Evolutionary conservation across 2,797 vertebrate species (phyloP), one percentile per base, ranked within the genome.

Genomic region (Poecilia picta): DNA sequence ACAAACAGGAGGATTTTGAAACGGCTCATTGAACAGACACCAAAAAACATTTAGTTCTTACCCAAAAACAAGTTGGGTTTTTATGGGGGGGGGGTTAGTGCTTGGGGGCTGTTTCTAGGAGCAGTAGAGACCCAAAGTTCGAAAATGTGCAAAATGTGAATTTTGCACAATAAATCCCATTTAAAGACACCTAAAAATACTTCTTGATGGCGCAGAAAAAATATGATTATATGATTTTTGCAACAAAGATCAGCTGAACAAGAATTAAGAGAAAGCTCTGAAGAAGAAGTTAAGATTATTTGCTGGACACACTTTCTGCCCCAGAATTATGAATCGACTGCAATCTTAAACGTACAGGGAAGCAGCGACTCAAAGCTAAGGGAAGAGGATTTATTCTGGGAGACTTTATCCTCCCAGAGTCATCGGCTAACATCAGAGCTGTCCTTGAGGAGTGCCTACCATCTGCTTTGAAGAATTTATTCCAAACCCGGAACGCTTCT

Each of bases 391-490:
- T 66, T 66, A 39, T 39, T 66, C 18, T 66, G 62, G 62, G 8
- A 66, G 33, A 66, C 64, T 68, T 39, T 68, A 68, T 68, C 39
- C 33, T 20, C 8, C 55, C 13, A 16, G 39, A 73, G 49, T 83
- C 85, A 47, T 81, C 72, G 68, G 79, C 80, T 83, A 86, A 83
- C 73, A 72, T 79, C n/a, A 81, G 11, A 20, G 11, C 51, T 76
- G 81, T 81, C 85, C 88, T 85, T 85, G 83, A 79, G 77, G 87
- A 89, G 31, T 78, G 84, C 53, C 81, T 79, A 73, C 66, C 57
- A 72, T 86, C 43, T 4, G 72, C 75, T 46, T 81, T 45, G 28
- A 75, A 87, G 75, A 88, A 83, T 83, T 83, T 81, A 81, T 86
- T 92, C 78, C 55, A 20, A 81, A 79, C 86, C 75, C 78, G n/a